A percentile compares a stretch with the other conserved stretches of the same genome.
These are phyloP conservation scores for Cyphomyrmex costatus DNA, from an alignment of 1,140 invertebrate genomes.

Conservation along the genomic window DNA sequence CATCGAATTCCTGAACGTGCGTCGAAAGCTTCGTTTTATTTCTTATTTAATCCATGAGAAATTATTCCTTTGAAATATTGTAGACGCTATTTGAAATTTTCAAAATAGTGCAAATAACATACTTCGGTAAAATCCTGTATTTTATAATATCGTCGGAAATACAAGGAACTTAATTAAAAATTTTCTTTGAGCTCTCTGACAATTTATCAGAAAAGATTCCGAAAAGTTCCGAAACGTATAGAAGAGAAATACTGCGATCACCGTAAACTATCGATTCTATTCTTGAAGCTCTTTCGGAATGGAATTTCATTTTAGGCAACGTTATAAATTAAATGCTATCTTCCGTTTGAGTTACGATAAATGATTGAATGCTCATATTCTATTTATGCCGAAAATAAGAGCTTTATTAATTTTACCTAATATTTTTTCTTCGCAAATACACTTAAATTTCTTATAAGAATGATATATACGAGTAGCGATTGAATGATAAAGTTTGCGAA, in stretches of 20 bases:
- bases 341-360: conserved; percentile 31
- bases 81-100: conserved; percentile 42
- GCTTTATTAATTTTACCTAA: conserved; percentile 58
- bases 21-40: conserved; percentile 44
- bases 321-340: conserved; percentile 55
- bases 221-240: conserved; percentile 22
- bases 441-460: background rate
- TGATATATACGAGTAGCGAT: background rate
- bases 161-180: conserved; percentile 19
- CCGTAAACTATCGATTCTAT: conserved; percentile 50
- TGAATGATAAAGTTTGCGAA: background rate
- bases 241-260: background rate
- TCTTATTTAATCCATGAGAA: conserved; percentile 39
- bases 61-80: conserved; percentile 30
- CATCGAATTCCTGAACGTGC: conserved; percentile 34
- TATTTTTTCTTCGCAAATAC: conserved; percentile 5
- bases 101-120: conserved; percentile 36
- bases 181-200: background rate
- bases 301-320: conserved; percentile 54
- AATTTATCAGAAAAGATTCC: conserved; percentile 35
- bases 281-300: conserved; percentile 11
- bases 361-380: conserved; percentile 47
- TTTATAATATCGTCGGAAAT: conserved; percentile 2
- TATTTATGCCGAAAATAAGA: conserved; percentile 31
- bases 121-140: background rate